Percentiles rank a stretch among this genome's conserved stretches.
Conservation (phyloP, 2,113 vertebrate genomes). For the Phoenicopterus ruber region DNA sequence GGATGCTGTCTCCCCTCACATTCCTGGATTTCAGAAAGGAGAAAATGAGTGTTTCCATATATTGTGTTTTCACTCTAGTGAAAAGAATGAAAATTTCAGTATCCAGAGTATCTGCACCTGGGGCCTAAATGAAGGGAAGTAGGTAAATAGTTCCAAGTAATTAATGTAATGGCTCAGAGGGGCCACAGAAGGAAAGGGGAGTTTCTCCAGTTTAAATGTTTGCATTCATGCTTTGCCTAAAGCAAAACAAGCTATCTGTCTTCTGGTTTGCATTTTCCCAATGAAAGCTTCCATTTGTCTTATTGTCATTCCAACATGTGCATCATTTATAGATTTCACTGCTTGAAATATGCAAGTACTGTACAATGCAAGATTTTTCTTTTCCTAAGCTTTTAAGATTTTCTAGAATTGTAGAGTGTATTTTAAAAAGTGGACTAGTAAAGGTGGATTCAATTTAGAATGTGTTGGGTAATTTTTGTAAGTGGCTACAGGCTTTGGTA, state of each 20-base stretch:
- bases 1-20: not conserved
- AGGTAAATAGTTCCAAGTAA: conserved; percentile 59
- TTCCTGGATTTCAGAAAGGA: not conserved
- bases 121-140: conserved; percentile 48
- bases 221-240: conserved; percentile 54
- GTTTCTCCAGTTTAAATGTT: conserved; percentile 57
- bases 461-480: not conserved
- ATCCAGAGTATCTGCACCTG: conserved; percentile 44
- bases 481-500: not conserved
- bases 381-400: not conserved
- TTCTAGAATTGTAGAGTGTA: not conserved
- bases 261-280: conserved; percentile 52
- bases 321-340: conserved; percentile 19
- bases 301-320: conserved; percentile 42
- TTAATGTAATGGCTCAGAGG: conserved; percentile 53
- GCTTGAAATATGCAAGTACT: not conserved
- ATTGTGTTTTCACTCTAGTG: not conserved
- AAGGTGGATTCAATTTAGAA: not conserved
- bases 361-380: not conserved
- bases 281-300: conserved; percentile 56
- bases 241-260: conserved; percentile 62
- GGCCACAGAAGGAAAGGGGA: conserved; percentile 51
- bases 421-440: not conserved
- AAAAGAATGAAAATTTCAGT: conserved; percentile 34
- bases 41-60: conserved; percentile 10